Evolutionary conservation across 2,888 invertebrate genomes (phyloP).

Genomic region (Orthosia gothica): DNA sequence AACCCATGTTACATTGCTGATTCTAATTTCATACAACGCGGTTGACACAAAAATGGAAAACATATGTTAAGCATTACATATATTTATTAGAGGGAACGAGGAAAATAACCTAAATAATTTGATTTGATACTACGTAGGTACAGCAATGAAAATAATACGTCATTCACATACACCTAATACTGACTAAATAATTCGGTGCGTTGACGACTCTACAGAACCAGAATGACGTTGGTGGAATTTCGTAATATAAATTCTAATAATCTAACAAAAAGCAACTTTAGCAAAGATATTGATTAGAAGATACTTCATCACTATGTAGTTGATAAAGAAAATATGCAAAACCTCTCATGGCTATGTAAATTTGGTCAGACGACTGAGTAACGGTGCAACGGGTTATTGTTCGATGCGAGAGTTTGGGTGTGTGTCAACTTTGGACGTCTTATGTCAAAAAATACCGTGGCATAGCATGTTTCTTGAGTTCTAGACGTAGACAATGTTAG

Average conservation of each 20-base stretch:
- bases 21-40: constrained; percentile 31
- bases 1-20: not conserved
- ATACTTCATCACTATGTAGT: constrained; percentile 9
- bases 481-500: constrained; percentile 1
- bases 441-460: constrained; percentile 14
- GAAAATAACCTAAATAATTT: constrained; percentile 56
- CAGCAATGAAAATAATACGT: not conserved
- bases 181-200: constrained; percentile 7
- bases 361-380: constrained; percentile 68
- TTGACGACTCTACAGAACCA: not conserved
- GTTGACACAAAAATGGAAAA: constrained; percentile 14
- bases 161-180: not conserved
- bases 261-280: not conserved
- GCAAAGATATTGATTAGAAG: constrained; percentile 1
- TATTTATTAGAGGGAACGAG: constrained; percentile 38
- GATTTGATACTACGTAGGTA: constrained; percentile 20
- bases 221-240: constrained; percentile 4
- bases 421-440: constrained; percentile 39
- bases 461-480: constrained; percentile 13
- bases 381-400: constrained; percentile 69
- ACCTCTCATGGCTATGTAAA: constrained; percentile 63
- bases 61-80: not conserved
- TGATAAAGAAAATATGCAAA: constrained; percentile 45
- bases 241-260: too few relatives aligned
- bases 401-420: constrained; percentile 53